phyloP scores from a whole-genome alignment of 2,113 vertebrate species.

The Scophthalmus maximus region DNA sequence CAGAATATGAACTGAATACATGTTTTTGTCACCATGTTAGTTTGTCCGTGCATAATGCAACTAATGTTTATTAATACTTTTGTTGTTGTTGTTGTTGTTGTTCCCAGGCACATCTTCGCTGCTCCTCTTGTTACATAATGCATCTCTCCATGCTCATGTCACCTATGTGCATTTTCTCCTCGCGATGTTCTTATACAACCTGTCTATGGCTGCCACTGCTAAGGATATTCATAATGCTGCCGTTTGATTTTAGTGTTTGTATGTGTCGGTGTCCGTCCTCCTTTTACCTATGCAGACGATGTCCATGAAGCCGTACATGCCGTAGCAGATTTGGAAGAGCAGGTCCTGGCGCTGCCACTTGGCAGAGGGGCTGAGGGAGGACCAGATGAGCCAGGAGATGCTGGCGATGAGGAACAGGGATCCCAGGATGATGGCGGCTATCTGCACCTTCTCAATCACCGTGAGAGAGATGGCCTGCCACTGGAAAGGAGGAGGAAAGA shows the following conservation, averaged over 20 bases:
- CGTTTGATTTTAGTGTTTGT: neutral
- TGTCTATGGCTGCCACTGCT: too few species aligned
- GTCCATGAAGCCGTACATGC: slow-evolving; percentile 98
- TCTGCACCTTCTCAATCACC: slow-evolving; percentile 96
- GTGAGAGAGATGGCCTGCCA: slow-evolving; percentile 97
- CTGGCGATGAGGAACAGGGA: slow-evolving; percentile 96
- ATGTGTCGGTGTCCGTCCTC: neutral
- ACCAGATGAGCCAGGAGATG: slow-evolving; percentile 97
- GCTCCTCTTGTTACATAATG: slow-evolving; percentile 26
- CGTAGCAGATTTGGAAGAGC: slow-evolving; percentile 97
- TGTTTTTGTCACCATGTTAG: slow-evolving; percentile 16
- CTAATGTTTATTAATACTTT: slow-evolving; percentile 49
- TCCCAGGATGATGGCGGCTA: slow-evolving; percentile 93
- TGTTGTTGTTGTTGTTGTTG: slow-evolving; percentile 21
- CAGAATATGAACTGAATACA: slow-evolving; percentile 32
- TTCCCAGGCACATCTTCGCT: slow-evolving; percentile 22
- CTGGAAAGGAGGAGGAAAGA: slow-evolving; percentile 67
- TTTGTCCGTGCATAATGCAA: slow-evolving; percentile 60
- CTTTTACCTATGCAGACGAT: slow-evolving; percentile 95
- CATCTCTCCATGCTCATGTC: neutral
- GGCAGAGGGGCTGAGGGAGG: slow-evolving; percentile 94
- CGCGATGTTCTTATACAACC: neutral
- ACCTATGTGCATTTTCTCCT: neutral
- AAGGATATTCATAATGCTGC: neutral
- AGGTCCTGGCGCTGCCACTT: slow-evolving; percentile 96